Conservation (phyloP, 2,888 invertebrate genomes). For the Buathra laborator region DNA sequence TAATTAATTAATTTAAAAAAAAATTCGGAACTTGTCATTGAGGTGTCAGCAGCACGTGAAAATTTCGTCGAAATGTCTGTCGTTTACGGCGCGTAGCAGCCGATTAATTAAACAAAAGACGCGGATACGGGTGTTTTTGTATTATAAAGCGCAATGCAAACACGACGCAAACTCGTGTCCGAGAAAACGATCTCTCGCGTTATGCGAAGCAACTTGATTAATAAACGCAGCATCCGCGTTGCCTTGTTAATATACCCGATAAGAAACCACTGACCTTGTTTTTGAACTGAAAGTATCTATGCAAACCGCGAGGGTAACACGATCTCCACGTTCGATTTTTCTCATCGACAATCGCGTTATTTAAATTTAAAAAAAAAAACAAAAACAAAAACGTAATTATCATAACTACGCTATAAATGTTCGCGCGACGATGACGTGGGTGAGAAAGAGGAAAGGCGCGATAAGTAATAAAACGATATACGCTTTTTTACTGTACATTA, state of each 20-base stretch:
- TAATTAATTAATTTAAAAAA: neutral
- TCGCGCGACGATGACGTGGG: neutral
- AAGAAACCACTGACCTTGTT: slow-evolving; percentile 62
- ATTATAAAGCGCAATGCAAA: neutral
- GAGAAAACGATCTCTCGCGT: slow-evolving; percentile 21
- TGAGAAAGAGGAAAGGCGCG: slow-evolving; percentile 14
- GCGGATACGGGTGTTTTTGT: neutral
- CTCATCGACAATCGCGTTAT: slow-evolving; percentile 11
- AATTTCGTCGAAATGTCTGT: slow-evolving; percentile 2
- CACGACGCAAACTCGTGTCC: slow-evolving; percentile 16
- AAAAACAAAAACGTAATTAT: neutral
- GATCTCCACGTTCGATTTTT: slow-evolving; percentile 5
- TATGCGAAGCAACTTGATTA: slow-evolving; percentile 28
- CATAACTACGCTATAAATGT: slow-evolving; percentile 13
- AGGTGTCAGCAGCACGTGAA: slow-evolving; percentile 11
- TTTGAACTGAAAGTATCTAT: slow-evolving; percentile 15
- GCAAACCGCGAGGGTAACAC: neutral
- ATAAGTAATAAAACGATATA: slow-evolving; percentile 15
- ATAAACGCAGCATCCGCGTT: slow-evolving; percentile 22
- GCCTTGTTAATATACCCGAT: slow-evolving; percentile 43
- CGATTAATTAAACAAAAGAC: slow-evolving; percentile 56
- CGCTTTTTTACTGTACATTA: slow-evolving; percentile 57
- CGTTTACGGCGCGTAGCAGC: neutral
- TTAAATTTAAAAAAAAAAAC: neutral
- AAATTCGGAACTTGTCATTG: slow-evolving; percentile 13